These are phyloP conservation scores for Aspiorhynchus laticeps DNA, from an alignment of 2,113 vertebrate species.

Conservation along the genomic window DNA sequence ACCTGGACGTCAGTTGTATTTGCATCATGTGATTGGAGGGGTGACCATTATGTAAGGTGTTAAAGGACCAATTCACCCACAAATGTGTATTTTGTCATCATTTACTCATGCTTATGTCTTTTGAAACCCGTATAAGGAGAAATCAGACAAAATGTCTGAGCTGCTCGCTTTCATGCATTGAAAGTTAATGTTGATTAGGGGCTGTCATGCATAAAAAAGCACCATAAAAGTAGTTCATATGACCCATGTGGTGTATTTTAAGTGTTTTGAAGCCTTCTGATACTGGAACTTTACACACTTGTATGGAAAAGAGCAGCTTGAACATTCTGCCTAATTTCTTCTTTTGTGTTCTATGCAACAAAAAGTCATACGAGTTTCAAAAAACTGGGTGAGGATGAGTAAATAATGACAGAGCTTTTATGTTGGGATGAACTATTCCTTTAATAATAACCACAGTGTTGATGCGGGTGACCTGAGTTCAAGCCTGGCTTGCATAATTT, in stretches of 20 bases:
- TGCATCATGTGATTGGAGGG: neutral
- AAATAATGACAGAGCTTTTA: slow-evolving; percentile 8
- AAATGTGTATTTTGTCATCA: slow-evolving; percentile 4
- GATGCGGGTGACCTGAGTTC: too few relatives aligned
- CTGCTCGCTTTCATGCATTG: neutral
- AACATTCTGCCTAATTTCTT: neutral
- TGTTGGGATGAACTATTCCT: slow-evolving; percentile 10
- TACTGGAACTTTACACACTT: neutral
- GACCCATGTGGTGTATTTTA: neutral
- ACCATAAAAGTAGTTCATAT: neutral
- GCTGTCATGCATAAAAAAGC: neutral
- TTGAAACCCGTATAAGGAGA: neutral
- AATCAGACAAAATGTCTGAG: neutral
- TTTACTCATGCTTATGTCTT: neutral
- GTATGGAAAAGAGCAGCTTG: slow-evolving; percentile 1
- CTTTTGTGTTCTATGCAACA: neutral
- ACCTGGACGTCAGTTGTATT: neutral
- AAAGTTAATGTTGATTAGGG: neutral
- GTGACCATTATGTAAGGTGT: neutral
- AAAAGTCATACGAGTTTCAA: neutral
- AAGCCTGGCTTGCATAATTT: neutral
- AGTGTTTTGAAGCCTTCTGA: neutral
- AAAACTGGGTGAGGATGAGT: neutral
- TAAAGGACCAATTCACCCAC: slow-evolving; percentile 2
- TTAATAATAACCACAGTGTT: neutral